Conservation (phyloP, 2,113 vertebrate genomes). For the Puntigrus tetrazona region DNA sequence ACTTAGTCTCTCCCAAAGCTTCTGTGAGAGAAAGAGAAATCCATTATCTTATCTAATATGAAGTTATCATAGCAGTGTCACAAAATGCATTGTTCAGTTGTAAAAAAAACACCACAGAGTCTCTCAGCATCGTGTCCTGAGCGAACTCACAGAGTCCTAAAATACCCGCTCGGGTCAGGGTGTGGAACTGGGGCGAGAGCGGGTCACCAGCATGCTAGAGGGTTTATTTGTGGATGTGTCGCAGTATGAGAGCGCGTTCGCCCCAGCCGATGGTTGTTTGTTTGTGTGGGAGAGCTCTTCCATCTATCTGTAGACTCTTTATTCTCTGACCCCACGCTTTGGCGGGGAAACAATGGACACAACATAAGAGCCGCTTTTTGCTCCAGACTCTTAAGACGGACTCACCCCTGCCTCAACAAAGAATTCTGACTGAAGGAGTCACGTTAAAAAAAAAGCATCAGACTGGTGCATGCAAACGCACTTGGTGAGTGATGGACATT, state of each 20-base stretch:
- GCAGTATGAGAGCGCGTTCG: constrained; percentile 23
- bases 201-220: constrained; percentile 49
- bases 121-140: constrained; percentile 35
- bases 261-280: constrained; percentile 19
- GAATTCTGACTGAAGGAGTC: constrained; percentile 10
- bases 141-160: constrained; percentile 48
- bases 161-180: constrained; percentile 38
- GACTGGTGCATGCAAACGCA: not conserved
- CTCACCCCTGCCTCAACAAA: constrained; percentile 42
- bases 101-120: constrained; percentile 33
- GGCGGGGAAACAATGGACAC: constrained; percentile 66
- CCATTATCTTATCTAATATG: constrained; percentile 38
- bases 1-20: constrained; percentile 2
- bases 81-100: constrained; percentile 33
- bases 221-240: constrained; percentile 50
- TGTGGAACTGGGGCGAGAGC: constrained; percentile 45
- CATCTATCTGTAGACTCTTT: constrained; percentile 67
- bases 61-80: constrained; percentile 45
- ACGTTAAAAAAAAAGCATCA: not conserved
- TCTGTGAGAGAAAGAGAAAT: constrained; percentile 4
- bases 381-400: constrained; percentile 51
- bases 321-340: constrained; percentile 68
- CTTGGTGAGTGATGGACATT: not conserved
- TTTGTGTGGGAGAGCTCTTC: constrained; percentile 44
- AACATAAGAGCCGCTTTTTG: constrained; percentile 69